A percentile compares a stretch with the other conserved stretches of the same genome.
These are phyloP conservation scores for Ormyrus thymus DNA, from an alignment of 2,888 invertebrate species.

Conservation along the genomic window DNA sequence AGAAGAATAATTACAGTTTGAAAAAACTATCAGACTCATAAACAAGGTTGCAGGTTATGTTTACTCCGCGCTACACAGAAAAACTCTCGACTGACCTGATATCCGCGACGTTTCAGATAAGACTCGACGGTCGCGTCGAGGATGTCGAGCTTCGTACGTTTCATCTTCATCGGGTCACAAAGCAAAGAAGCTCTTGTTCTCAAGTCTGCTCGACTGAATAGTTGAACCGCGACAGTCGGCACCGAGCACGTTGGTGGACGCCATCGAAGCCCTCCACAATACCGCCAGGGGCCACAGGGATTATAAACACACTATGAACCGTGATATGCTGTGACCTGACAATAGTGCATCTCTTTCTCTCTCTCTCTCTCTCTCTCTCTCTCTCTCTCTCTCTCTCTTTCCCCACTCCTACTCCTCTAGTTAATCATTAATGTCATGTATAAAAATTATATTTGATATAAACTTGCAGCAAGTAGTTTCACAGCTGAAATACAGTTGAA, in stretches of 20 bases:
- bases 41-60: slow-evolving; percentile 65
- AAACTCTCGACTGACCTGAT: slow-evolving; percentile 76
- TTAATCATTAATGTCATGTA: too few relatives aligned
- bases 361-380: too few relatives aligned
- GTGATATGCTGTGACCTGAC: too few relatives aligned
- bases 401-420: too few relatives aligned
- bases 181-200: neutral
- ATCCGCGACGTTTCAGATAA: slow-evolving; percentile 83
- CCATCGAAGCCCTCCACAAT: slow-evolving; percentile 22
- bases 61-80: slow-evolving; percentile 5
- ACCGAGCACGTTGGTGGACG: slow-evolving; percentile 47
- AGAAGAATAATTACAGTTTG: neutral
- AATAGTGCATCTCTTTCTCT: too few relatives aligned
- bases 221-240: slow-evolving; percentile 2
- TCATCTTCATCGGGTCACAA: slow-evolving; percentile 75
- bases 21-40: slow-evolving; percentile 36
- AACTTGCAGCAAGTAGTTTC: too few relatives aligned
- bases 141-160: slow-evolving; percentile 81
- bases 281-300: neutral
- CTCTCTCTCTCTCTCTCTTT: too few relatives aligned
- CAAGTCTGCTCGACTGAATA: neutral
- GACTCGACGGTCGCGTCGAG: slow-evolving; percentile 81
- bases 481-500: too few relatives aligned
- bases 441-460: too few relatives aligned
- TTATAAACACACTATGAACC: slow-evolving; percentile 10